A percentile compares a stretch with the other conserved stretches of the same genome.
phyloP scores from a whole-genome alignment of 2,888 invertebrate genomes.

The Rhyacophila evoluta region DNA sequence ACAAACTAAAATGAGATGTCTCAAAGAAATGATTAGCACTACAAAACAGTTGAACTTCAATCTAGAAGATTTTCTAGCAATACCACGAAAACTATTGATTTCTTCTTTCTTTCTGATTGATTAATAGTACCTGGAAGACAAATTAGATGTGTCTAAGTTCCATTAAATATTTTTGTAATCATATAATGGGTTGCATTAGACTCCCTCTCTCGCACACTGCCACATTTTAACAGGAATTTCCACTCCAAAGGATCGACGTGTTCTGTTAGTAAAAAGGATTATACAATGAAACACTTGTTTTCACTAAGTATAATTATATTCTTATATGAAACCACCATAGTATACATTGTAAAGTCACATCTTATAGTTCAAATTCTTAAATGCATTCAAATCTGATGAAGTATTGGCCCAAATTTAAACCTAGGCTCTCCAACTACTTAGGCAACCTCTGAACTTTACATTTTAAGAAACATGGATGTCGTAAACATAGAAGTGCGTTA shows the following conservation, averaged over 20 bases:
- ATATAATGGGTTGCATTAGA: too few relatives aligned
- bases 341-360: conserved; percentile 49
- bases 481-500: conserved; percentile 51
- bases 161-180: too few relatives aligned
- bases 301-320: conserved; percentile 53
- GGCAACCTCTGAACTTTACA: conserved; percentile 31
- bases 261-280: neutral
- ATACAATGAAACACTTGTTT: neutral
- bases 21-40: too few relatives aligned
- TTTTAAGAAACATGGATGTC: conserved; percentile 32
- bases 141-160: too few relatives aligned
- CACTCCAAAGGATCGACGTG: neutral
- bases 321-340: conserved; percentile 53
- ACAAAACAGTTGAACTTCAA: too few relatives aligned
- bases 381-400: conserved; percentile 25
- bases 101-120: too few relatives aligned
- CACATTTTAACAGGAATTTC: too few relatives aligned
- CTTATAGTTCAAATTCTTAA: conserved; percentile 23
- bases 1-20: too few relatives aligned
- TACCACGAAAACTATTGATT: too few relatives aligned
- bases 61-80: too few relatives aligned
- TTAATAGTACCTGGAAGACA: too few relatives aligned
- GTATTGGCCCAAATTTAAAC: conserved; percentile 4
- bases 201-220: too few relatives aligned
- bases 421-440: conserved; percentile 17